Evolutionary conservation across 2,797 vertebrate species (phyloP), one percentile per base, ranked within the genome.

Genomic region (Taenioides sp.): DNA sequence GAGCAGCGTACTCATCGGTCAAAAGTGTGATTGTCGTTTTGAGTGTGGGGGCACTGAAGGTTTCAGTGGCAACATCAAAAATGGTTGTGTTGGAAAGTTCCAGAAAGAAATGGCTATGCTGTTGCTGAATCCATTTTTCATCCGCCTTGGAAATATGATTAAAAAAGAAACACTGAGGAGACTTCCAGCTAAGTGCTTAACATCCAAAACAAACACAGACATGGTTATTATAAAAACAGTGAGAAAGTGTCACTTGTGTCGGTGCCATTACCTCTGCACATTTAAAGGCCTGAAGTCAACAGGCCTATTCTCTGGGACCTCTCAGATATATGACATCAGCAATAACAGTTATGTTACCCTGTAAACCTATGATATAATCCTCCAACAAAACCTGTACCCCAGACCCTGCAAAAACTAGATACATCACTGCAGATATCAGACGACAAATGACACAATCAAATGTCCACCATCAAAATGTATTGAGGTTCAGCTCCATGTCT

Each of bases 291-390:
- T 82, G 80, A 86, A 70, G 69, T 82, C 80, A 84, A 80, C 75
- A 74, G 69, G 82, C 73, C 77, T 60, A 76, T 69, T 76, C 74
- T 77, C 82, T 74, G 65, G 80, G 73, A 71, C 70, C 63, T 80
- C 55, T 58, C 22, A 10, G 71, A 87, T 73, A 87, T 82, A 88
- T 47, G 43, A 47, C 43, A 47, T 86, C 84, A 87, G 81, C 81
- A 78, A 70, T 69, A 88, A 90, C 83, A 86, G 77, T 82, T 37
- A 79, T 87, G 87, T 91, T 92, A 94, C 93, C 93, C 92, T 94
- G 93, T 93, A 93, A 94, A 94, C 93, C 92, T 93, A 90, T 87
- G 87, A 92, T 87, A 91, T 87, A 88, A 89, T 81, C 86, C 85
- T 55, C 85, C 88, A 75, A n/a, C 80, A 83, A 72, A 71, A 87